Evolutionary conservation across 2,113 vertebrate species (phyloP).

Genomic region (Ranitomeya variabilis): DNA sequence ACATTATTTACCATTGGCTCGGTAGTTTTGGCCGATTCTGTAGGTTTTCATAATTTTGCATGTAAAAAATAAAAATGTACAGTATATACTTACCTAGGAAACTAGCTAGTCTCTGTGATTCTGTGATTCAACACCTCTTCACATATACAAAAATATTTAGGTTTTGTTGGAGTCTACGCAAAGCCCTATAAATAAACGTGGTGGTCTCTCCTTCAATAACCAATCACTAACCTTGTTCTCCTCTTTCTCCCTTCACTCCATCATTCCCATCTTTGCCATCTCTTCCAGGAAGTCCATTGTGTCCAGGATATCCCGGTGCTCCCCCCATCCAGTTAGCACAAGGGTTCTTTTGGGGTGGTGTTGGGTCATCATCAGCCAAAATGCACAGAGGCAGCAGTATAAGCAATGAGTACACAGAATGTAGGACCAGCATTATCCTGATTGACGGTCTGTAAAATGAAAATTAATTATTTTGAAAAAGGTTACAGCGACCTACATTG

Average conservation of each 20-base stretch:
- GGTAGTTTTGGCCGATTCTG: no score
- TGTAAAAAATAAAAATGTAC: no score
- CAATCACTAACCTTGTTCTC: conserved; percentile 74
- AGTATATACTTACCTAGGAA: no score
- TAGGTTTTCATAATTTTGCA: no score
- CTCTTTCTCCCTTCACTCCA: conserved; percentile 78
- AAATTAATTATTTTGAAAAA: background rate
- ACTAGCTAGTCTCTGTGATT: no score
- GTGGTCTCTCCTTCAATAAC: background rate
- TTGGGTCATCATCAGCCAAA: background rate
- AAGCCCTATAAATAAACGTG: background rate
- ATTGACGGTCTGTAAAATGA: background rate
- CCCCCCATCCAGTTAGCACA: conserved; percentile 82
- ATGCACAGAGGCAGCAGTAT: conserved; percentile 55
- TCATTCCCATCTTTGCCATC: conserved; percentile 78
- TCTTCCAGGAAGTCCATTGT: conserved; percentile 76
- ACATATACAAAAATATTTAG: background rate
- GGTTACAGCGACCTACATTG: background rate
- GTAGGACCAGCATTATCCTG: conserved; percentile 31
- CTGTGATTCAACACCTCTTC: no score
- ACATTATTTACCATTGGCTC: no score
- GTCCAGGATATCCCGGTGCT: conserved; percentile 78
- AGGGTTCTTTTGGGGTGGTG: conserved; percentile 60
- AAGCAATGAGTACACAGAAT: conserved; percentile 7
- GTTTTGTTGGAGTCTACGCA: background rate